Base-by-base conservation (phyloP, 2,797 vertebrate species). In the Tympanoctomys barrerae region DNA sequence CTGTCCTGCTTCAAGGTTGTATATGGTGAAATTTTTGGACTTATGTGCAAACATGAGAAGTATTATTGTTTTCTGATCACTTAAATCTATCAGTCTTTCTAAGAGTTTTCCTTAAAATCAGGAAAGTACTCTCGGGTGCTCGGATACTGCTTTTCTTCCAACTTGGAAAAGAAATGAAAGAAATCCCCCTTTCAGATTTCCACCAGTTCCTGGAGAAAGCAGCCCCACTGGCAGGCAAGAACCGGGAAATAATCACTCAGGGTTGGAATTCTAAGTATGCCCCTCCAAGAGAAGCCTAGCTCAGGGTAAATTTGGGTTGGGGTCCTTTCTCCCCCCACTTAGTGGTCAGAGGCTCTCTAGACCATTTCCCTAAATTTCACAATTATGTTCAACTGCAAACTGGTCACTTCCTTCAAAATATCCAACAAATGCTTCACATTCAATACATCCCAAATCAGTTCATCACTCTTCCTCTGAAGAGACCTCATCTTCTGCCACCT, bases 251-350 rank as follows among this genome's bases (percentile, higher is more conserved):
- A 78, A 70, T 70, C 82, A 24, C 16, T 11, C 0, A 26, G 0
- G 4, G 73, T 77, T 88, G 64, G 75, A 49, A 52, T 89, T 86
- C 85, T 62, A 82, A 64, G 70, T 78, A 70, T 91, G 39, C 86
- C 49, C 7, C 28, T 26, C 64, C 12, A 9, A 75, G 52, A 42
- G 1, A 54, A 83, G 5, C 5, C 12, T 21, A 54, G 36, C 12
- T 86, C 33, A 77, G 26, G 28, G 22, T 36, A 78, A 19, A 49
- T 7, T 31, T 78, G 11, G 89, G 9, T 5, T 26, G 13, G 42
- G 28, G 33, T 42, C 59, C 54, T 62, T 61, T 75, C 49, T 73
- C 77, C 42, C 52, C 70, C 31, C 9, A 22, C 28, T 42, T 42
- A 11, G 33, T 46, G 8, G 5, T 8, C 42, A 62, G n/a, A 81